Percentiles rank a stretch among this genome's conserved stretches.
phyloP scores from a whole-genome alignment of 2,797 vertebrate species.

The Anableps anableps region DNA sequence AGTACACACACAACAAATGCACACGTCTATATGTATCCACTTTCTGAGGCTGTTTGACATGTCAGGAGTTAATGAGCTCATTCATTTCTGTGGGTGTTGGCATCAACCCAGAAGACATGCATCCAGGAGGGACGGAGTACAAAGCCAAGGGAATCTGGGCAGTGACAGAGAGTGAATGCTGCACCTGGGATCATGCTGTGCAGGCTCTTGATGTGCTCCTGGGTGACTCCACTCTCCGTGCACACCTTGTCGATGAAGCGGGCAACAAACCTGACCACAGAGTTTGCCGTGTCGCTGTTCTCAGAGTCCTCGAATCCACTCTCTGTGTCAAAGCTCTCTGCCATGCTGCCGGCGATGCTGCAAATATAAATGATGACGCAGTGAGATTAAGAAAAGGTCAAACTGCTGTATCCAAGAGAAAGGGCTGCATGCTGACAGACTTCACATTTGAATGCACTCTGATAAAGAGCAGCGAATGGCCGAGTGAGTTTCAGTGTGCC shows the following conservation, averaged over 20 bases:
- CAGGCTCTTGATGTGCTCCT: conserved; percentile 97
- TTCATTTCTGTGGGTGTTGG: conserved; percentile 32
- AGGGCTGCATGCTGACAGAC: conserved; percentile 33
- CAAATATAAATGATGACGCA: conserved; percentile 40
- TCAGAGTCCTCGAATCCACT: conserved; percentile 98
- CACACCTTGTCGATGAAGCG: conserved; percentile 99
- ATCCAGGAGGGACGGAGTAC: conserved; percentile 12
- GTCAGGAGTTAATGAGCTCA: conserved; percentile 63
- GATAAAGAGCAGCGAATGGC: conserved; percentile 33
- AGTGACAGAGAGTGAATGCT: conserved; percentile 25
- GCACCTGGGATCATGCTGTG: conserved; percentile 99
- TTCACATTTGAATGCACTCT: conserved; percentile 24
- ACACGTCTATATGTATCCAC: conserved; percentile 42
- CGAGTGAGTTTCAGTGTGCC: conserved; percentile 39
- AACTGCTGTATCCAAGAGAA: not conserved
- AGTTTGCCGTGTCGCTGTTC: conserved; percentile 92
- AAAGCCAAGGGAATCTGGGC: conserved; percentile 49
- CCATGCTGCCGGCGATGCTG: conserved; percentile 97
- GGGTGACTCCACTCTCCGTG: conserved; percentile 97
- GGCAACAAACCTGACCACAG: conserved; percentile 92
- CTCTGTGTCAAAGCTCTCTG: conserved; percentile 98
- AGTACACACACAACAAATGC: conserved; percentile 27
- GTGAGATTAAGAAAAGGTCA: conserved; percentile 33
- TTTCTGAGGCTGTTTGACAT: conserved; percentile 49
- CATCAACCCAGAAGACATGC: conserved; percentile 52